Evolutionary conservation across 2,113 vertebrate species (phyloP), one percentile per base, ranked within the genome.

Genomic region (Gnathonemus longibarbis): DNA sequence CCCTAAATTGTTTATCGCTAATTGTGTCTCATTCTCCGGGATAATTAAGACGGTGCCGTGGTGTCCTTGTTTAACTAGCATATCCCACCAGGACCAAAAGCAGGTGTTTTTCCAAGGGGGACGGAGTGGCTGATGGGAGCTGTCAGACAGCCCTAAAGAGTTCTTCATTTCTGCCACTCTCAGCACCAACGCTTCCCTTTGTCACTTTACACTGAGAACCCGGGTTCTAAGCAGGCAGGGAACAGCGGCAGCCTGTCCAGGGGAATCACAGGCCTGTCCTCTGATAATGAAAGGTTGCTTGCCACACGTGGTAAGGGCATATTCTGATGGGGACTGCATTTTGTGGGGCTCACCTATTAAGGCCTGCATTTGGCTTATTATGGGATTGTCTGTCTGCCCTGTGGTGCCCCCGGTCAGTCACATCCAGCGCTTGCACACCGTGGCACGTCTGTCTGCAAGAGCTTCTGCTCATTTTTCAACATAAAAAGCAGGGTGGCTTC

Each of bases 151-250:
- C 88, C 88, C 89, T 66, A 92, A 90, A 92, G 92, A 95, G 94
- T 95, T 95, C 94, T 94, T 91, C 53, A 91, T 93, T 92, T 93
- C 94, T 74, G 35, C 87, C 91, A 91, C 92, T 93, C 91, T 90
- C 90, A 92, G 92, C 91, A 91, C 90, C 93, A 90, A 93, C 92
- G 94, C 94, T 95, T 94, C 95, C 94, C 91, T 93, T 90, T 92
- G 95, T 91, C 94, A 91, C 89, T 95, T 96, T 95, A 95, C 93
- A 94, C 92, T 96, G 93, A 94, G 95, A 94, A 94, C 92, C 93
- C 91, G 70, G 49, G 93, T 94, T 95, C 95, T 96, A 95, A 93
- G 94, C 93, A 94, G 94, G 93, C 94, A 94, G 95, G 93, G 93
- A 48, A 31, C 77, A 87, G 87, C 15, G 5, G 31, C 48, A 46